Evolutionary conservation across 2,113 vertebrate species (phyloP).

Genomic region (Regulus satrapa): DNA sequence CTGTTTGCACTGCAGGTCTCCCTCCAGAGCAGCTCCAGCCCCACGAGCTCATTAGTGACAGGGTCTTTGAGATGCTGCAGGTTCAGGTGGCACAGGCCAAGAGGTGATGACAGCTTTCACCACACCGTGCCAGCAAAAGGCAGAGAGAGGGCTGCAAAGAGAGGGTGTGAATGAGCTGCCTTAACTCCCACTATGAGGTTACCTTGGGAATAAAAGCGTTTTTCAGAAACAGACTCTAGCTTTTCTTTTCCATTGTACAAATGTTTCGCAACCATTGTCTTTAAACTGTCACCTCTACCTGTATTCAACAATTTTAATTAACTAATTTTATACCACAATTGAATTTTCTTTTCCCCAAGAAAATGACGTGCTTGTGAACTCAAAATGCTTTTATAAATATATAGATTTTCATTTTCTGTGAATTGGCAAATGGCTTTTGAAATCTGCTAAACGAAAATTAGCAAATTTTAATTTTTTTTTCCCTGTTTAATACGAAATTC

Average conservation of each 20-base stretch:
- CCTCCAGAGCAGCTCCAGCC: not conserved
- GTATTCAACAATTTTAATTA: not conserved
- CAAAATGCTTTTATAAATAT: not conserved
- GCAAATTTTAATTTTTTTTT: rapidly evolving
- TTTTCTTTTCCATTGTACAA: not conserved
- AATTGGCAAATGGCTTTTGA: not conserved
- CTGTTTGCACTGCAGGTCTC: not conserved
- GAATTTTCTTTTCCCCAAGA: not conserved
- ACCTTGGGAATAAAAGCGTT: not conserved
- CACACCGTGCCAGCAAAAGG: not conserved
- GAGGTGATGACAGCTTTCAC: not conserved
- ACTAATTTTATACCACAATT: not conserved
- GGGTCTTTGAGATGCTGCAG: not conserved
- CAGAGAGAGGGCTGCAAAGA: not conserved
- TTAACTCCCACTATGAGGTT: not conserved
- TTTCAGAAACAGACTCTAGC: not conserved
- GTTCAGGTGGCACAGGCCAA: not conserved
- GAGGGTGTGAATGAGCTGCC: not conserved
- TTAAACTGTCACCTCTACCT: not conserved
- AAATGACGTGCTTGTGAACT: not conserved
- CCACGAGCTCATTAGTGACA: too few relatives aligned
- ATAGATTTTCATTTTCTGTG: not conserved
- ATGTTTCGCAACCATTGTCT: not conserved
- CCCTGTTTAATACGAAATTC: not conserved
- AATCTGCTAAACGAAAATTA: not conserved